phyloP scores from a whole-genome alignment of 2,888 invertebrate genomes.

The Chelonus formosanus region DNA sequence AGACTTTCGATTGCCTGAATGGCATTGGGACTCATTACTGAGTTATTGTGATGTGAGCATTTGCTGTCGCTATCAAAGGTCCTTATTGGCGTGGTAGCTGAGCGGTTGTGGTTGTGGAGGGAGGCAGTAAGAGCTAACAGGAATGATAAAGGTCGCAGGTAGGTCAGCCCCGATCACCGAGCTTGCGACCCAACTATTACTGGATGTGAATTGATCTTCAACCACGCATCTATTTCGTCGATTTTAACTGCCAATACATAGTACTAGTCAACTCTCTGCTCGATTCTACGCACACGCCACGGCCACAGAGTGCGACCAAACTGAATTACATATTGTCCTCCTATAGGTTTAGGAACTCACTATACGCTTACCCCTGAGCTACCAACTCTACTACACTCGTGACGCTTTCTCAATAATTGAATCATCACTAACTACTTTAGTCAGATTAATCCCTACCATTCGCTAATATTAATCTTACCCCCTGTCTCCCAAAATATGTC shows the following conservation, averaged over 20 bases:
- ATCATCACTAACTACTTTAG: conserved; percentile 54
- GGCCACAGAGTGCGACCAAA: conserved; percentile 47
- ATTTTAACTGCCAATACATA: conserved; percentile 5
- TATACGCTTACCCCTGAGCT: conserved; percentile 4
- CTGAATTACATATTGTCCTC: conserved; percentile 56
- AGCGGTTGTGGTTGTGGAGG: neutral
- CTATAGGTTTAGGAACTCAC: conserved; percentile 22
- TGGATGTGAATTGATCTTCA: conserved; percentile 39
- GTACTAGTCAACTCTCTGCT: conserved; percentile 3
- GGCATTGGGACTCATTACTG: conserved; percentile 2
- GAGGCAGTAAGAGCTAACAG: neutral
- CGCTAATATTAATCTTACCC: conserved; percentile 42
- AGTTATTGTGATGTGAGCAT: conserved; percentile 3
- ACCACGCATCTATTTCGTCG: conserved; percentile 28
- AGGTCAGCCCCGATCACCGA: conserved; percentile 29
- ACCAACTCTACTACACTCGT: conserved; percentile 30
- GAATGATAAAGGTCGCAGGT: conserved; percentile 13
- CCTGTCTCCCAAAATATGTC: too few species aligned
- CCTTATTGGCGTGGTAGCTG: conserved; percentile 4
- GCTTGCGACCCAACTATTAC: conserved; percentile 37
- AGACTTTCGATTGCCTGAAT: conserved; percentile 3
- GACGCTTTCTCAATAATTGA: conserved; percentile 56
- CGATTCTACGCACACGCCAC: conserved; percentile 12
- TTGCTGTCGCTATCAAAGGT: conserved; percentile 1
- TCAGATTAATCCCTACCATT: conserved; percentile 35